These are phyloP conservation scores for Atethmia centrago DNA, from an alignment of 2,888 invertebrate genomes.

Conservation along the genomic window DNA sequence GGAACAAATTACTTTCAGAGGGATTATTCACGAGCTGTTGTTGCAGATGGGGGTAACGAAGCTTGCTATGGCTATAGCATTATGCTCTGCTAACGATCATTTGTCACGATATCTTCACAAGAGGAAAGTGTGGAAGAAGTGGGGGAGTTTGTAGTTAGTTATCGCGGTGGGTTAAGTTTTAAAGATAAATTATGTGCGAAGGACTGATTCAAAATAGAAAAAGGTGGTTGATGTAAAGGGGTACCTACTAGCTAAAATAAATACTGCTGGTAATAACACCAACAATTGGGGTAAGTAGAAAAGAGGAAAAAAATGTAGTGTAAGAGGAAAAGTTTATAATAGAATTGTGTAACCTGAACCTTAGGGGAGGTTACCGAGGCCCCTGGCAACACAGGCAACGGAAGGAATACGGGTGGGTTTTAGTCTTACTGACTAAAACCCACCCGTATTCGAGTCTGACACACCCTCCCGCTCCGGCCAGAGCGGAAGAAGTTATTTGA, in stretches of 20 bases:
- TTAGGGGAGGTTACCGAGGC: too few species aligned
- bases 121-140: not conserved
- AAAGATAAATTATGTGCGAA: not conserved
- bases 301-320: not conserved
- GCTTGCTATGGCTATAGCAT: slow-evolving; percentile 33
- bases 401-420: too few species aligned
- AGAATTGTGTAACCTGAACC: not conserved
- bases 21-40: slow-evolving; percentile 66
- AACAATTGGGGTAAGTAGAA: not conserved
- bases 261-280: not conserved
- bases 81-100: slow-evolving; percentile 40
- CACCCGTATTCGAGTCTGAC: too few species aligned
- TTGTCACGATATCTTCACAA: slow-evolving; percentile 40
- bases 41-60: slow-evolving; percentile 66
- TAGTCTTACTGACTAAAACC: too few species aligned
- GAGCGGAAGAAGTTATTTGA: too few species aligned
- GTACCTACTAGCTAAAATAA: not conserved
- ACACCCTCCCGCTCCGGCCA: too few species aligned
- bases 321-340: not conserved
- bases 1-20: slow-evolving; percentile 68
- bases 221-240: not conserved
- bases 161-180: not conserved
- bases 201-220: not conserved
- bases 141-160: not conserved
- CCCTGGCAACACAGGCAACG: too few species aligned